Conservation (phyloP, 2,888 invertebrate species). For the Caenorhabditis sinica region DNA sequence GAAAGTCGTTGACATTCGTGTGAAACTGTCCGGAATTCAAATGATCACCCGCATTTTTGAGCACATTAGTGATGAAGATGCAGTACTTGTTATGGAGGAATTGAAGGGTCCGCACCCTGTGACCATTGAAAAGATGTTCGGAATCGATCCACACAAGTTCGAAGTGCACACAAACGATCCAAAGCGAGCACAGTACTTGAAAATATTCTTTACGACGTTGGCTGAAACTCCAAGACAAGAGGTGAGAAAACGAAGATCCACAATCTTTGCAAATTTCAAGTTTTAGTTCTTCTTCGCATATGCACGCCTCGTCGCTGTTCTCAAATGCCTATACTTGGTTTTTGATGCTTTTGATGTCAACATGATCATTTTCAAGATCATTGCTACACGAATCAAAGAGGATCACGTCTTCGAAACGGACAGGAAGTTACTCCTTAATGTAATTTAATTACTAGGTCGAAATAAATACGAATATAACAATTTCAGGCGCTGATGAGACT, state of each 20-base stretch:
- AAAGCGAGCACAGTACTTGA: conserved; percentile 38
- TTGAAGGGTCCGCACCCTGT: not conserved
- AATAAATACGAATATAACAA: not conserved
- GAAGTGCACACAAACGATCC: not conserved
- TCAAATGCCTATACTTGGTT: conserved; percentile 35
- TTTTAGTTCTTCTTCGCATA: conserved; percentile 1
- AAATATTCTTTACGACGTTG: conserved; percentile 30
- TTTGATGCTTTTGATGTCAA: conserved; percentile 37
- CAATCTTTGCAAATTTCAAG: not conserved
- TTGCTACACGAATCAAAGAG: not conserved
- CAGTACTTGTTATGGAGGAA: conserved; percentile 18
- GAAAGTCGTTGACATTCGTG: conserved; percentile 43
- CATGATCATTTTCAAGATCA: conserved; percentile 34
- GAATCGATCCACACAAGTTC: conserved; percentile 13
- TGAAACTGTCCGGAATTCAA: conserved; percentile 38
- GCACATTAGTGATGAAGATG: not conserved
- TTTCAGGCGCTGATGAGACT: conserved; percentile 16
- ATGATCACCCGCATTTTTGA: conserved; percentile 31
- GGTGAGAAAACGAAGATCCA: not conserved
- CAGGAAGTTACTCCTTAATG: not conserved
- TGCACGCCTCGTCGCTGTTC: not conserved
- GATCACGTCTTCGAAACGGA: not conserved
- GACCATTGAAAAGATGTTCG: conserved; percentile 39
- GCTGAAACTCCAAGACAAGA: conserved; percentile 11
- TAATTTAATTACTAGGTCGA: not conserved